These are phyloP conservation scores for Elgaria multicarinata DNA, from an alignment of 2,113 vertebrate genomes.

Conservation along the genomic window DNA sequence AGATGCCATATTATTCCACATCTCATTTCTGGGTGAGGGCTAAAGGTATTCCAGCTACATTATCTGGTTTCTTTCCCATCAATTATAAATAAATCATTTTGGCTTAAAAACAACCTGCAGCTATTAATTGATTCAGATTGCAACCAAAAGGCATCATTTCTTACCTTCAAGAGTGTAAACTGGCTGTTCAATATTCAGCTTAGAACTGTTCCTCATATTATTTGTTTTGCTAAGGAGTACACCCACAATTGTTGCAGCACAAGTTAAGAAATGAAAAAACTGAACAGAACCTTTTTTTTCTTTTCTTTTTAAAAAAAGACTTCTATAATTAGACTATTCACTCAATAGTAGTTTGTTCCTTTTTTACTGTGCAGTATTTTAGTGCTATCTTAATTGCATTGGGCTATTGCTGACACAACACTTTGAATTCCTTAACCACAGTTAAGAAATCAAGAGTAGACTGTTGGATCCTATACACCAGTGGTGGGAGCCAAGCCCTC, in stretches of 20 bases:
- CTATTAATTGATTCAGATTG: not conserved
- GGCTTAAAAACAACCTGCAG: not conserved
- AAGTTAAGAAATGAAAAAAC: not conserved
- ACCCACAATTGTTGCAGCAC: not conserved
- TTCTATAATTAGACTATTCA: not conserved
- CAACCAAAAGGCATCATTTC: not conserved
- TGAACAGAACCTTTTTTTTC: too few species aligned
- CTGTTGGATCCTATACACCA: not conserved
- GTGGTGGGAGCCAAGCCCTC: not conserved
- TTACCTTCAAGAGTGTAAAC: not conserved
- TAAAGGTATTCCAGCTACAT: not conserved
- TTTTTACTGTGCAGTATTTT: not conserved
- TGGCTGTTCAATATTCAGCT: not conserved
- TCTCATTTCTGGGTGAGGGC: not conserved
- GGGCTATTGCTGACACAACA: too few species aligned
- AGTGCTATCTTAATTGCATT: not conserved
- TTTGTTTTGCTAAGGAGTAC: not conserved
- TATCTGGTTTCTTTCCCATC: not conserved
- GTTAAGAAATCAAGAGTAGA: not conserved
- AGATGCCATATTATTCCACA: too few species aligned
- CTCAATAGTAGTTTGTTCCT: not conserved
- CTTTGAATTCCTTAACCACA: not conserved
- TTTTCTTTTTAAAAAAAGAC: not conserved
- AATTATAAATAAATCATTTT: not conserved
- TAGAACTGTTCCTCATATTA: not conserved